Percentiles rank a stretch among this genome's conserved stretches.
phyloP scores from a whole-genome alignment of 2,113 vertebrate species.

The Donacobius atricapilla region DNA sequence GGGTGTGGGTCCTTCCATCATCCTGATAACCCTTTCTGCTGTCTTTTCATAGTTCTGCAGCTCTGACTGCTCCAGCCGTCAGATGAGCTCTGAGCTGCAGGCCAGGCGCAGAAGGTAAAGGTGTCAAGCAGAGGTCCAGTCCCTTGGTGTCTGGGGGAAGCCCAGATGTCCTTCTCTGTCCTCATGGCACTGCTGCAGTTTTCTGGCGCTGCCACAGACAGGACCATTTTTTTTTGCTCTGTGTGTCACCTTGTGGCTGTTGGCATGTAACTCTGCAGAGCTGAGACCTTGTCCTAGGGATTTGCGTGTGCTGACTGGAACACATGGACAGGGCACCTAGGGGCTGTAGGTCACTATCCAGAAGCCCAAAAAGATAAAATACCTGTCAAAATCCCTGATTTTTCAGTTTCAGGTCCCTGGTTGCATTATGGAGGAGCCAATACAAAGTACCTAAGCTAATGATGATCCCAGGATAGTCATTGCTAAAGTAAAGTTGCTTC shows the following conservation, averaged over 20 bases:
- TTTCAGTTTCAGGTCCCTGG: not conserved
- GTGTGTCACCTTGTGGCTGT: not conserved
- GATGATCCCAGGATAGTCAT: not conserved
- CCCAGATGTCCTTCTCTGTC: not conserved
- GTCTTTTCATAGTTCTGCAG: not conserved
- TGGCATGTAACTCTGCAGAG: not conserved
- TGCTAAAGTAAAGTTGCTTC: not conserved
- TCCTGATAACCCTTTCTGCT: not conserved
- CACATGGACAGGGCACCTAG: not conserved
- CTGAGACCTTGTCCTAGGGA: not conserved
- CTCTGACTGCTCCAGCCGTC: not conserved
- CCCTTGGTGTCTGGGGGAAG: not conserved
- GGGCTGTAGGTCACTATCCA: not conserved
- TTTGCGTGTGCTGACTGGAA: not conserved
- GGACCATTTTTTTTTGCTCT: not conserved
- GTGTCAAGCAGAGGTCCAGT: not conserved
- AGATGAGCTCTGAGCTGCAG: not conserved
- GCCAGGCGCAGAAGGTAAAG: not conserved
- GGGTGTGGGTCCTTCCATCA: not conserved
- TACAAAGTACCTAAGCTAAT: not conserved
- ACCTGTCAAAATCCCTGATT: not conserved
- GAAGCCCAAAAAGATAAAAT: not conserved
- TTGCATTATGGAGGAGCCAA: not conserved
- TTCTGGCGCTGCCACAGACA: not conserved
- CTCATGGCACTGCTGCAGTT: not conserved